Conservation (phyloP, 2,113 vertebrate genomes). For the Syngnathoides biaculeatus region DNA sequence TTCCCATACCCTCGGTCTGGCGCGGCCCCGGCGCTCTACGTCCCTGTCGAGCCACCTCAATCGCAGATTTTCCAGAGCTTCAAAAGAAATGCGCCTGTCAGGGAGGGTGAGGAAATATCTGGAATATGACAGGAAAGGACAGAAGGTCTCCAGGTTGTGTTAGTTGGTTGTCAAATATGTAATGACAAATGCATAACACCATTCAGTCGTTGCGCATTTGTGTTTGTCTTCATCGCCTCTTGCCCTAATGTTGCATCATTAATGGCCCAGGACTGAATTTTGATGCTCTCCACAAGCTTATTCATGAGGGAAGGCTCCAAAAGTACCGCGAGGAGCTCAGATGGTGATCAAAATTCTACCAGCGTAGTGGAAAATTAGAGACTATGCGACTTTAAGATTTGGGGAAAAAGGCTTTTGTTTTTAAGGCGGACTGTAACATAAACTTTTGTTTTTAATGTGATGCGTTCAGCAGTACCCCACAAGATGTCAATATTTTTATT, state of each 20-base stretch:
- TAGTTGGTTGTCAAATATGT: not conserved
- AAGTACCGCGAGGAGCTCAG: conserved; percentile 16
- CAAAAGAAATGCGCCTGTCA: conserved; percentile 42
- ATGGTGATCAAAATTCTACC: conserved; percentile 4
- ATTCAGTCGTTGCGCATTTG: conserved; percentile 5
- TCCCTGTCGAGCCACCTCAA: conserved; percentile 27
- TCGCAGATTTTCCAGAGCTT: conserved; percentile 33
- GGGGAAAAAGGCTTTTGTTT: not conserved
- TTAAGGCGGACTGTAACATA: not conserved
- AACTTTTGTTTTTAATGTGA: not conserved
- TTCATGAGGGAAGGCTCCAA: conserved; percentile 17
- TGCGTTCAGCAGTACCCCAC: not conserved
- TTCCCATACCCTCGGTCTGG: conserved; percentile 39
- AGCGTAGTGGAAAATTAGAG: not conserved
- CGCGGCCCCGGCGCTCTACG: conserved; percentile 15
- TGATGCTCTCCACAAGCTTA: conserved; percentile 19
- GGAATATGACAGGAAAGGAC: conserved; percentile 37
- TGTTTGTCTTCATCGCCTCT: conserved; percentile 34
- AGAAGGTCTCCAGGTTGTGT: conserved; percentile 6
- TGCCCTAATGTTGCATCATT: conserved; percentile 58
- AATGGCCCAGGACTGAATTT: conserved; percentile 37
- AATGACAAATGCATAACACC: not conserved
- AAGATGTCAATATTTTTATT: not conserved
- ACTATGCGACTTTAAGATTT: not conserved
- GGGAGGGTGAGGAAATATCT: conserved; percentile 16